phyloP scores from a whole-genome alignment of 2,797 vertebrate species.

The Apogon hyalosoma region DNA sequence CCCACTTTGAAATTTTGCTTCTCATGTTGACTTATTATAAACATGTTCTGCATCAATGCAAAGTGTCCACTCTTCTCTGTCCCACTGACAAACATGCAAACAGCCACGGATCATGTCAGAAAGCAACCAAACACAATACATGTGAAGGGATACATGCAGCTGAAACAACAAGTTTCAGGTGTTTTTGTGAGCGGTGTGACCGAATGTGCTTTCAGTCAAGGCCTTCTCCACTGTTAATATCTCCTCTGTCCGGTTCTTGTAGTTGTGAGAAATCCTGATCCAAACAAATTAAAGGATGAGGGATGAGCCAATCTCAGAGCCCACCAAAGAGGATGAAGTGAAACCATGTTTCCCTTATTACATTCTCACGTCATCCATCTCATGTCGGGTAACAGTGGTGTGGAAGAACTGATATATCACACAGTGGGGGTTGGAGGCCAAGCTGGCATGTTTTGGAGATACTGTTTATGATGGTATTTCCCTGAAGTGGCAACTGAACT shows the following conservation, averaged over 20 bases:
- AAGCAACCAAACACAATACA: constrained; percentile 19
- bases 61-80: not conserved
- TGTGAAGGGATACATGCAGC: constrained; percentile 24
- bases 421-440: constrained; percentile 9
- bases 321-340: constrained; percentile 45
- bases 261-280: constrained; percentile 18
- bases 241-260: not conserved
- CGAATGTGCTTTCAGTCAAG: not conserved
- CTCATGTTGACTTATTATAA: constrained; percentile 16
- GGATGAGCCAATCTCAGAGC: constrained; percentile 23
- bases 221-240: constrained; percentile 18
- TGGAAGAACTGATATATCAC: constrained; percentile 22
- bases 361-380: constrained; percentile 18
- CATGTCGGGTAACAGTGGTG: constrained; percentile 30
- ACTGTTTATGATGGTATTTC: constrained; percentile 16
- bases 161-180: constrained; percentile 42
- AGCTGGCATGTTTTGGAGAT: constrained; percentile 17
- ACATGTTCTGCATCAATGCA: not conserved
- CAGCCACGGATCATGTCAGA: constrained; percentile 6
- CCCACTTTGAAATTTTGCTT: not conserved
- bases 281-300: constrained; percentile 33
- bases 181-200: not conserved
- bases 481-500: not conserved
- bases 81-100: constrained; percentile 15
- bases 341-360: constrained; percentile 43